phyloP scores from a whole-genome alignment of 2,113 vertebrate species.

The Manacus vitellinus region DNA sequence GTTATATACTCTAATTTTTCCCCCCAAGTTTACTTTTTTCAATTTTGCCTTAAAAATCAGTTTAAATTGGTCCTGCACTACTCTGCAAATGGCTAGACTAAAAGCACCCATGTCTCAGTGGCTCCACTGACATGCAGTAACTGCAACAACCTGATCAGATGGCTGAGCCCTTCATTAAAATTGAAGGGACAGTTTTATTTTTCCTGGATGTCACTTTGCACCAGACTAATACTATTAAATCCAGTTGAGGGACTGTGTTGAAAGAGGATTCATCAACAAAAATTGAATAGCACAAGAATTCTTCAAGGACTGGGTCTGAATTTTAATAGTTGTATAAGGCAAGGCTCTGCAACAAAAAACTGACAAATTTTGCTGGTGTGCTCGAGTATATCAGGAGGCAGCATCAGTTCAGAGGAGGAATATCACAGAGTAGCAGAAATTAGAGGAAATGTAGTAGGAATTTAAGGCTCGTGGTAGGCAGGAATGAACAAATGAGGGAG shows the following conservation, averaged over 20 bases:
- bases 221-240: neutral
- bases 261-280: neutral
- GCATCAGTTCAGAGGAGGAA: neutral
- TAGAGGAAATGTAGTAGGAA: neutral
- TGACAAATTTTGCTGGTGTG: neutral
- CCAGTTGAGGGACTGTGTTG: neutral
- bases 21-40: neutral
- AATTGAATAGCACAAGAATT: neutral
- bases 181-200: neutral
- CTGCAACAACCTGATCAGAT: neutral
- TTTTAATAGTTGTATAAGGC: neutral
- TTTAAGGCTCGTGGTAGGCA: neutral
- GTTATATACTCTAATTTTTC: neutral
- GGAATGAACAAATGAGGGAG: neutral
- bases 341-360: neutral
- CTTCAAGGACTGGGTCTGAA: neutral
- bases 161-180: conserved; percentile 7
- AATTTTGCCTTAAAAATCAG: neutral
- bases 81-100: neutral
- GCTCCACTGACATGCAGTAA: neutral
- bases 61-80: neutral
- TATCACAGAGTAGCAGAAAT: neutral
- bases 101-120: neutral
- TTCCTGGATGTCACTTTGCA: conserved; percentile 1
- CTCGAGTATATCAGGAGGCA: neutral